Evolutionary conservation across 2,797 vertebrate genomes (phyloP).

Genomic region (Nannoperca australis): DNA sequence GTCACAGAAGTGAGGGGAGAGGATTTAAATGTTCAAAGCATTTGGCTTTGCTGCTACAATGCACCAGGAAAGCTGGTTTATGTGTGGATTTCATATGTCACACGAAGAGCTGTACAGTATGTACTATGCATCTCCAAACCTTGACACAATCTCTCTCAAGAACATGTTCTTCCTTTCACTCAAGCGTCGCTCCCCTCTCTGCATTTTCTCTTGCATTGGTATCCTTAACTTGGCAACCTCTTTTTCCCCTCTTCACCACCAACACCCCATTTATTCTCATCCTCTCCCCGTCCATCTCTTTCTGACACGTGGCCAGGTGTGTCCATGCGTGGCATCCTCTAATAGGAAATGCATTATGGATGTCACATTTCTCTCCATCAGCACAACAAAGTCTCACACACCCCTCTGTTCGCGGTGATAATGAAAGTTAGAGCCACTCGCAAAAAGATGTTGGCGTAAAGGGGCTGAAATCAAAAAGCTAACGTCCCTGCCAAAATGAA

Average conservation of each 20-base stretch:
- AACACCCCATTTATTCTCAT: constrained; percentile 75
- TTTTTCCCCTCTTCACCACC: constrained; percentile 24
- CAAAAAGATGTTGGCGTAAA: constrained; percentile 66
- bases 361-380: constrained; percentile 85
- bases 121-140: constrained; percentile 55
- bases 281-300: constrained; percentile 75
- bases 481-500: constrained; percentile 79
- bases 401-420: constrained; percentile 75
- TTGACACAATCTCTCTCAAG: constrained; percentile 44
- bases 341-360: constrained; percentile 86
- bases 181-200: constrained; percentile 18
- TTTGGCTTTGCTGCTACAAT: constrained; percentile 68
- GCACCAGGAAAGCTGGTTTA: constrained; percentile 69
- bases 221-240: constrained; percentile 49
- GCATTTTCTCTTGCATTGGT: constrained; percentile 21
- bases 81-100: constrained; percentile 68
- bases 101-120: constrained; percentile 38
- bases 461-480: constrained; percentile 73
- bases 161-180: constrained; percentile 35
- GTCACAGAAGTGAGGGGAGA: constrained; percentile 63
- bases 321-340: constrained; percentile 77
- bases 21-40: constrained; percentile 79
- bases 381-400: constrained; percentile 78
- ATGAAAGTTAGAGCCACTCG: constrained; percentile 78
- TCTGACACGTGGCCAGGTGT: constrained; percentile 80